Conservation (phyloP, 2,113 vertebrate species). For the Nothobranchius furzeri region DNA sequence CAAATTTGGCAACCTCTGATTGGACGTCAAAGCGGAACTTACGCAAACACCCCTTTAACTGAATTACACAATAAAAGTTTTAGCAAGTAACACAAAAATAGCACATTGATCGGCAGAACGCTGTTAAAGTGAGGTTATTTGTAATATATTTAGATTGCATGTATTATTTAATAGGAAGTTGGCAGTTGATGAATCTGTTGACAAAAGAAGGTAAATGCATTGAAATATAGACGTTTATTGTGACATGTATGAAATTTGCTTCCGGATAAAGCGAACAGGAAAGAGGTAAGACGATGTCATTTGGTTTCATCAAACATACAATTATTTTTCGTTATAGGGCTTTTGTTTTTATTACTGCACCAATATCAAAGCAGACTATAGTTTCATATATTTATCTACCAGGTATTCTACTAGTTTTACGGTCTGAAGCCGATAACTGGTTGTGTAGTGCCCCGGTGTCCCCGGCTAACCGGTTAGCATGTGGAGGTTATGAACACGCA, state of each 20-base stretch:
- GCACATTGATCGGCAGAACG: not conserved
- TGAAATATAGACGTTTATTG: slow-evolving; percentile 13
- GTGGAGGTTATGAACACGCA: slow-evolving; percentile 27
- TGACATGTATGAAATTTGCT: slow-evolving; percentile 5
- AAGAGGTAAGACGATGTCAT: slow-evolving; percentile 58
- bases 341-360: not conserved
- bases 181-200: accelerated
- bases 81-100: accelerated
- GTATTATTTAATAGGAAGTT: not conserved
- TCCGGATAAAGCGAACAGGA: slow-evolving; percentile 67
- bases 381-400: not conserved
- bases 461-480: slow-evolving; percentile 72
- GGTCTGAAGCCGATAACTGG: not conserved
- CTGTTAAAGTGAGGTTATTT: accelerated
- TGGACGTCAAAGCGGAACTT: slow-evolving; percentile 38
- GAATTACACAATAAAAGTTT: slow-evolving; percentile 49
- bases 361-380: too few relatives aligned
- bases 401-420: slow-evolving; percentile 3
- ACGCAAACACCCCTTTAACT: slow-evolving; percentile 15
- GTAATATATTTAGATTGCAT: not conserved
- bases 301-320: slow-evolving; percentile 35
- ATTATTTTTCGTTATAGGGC: not conserved
- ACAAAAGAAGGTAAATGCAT: not conserved
- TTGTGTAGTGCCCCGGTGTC: slow-evolving; percentile 9
- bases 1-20: slow-evolving; percentile 65